phyloP scores from a whole-genome alignment of 2,113 vertebrate genomes.

The Camelus dromedarius region DNA sequence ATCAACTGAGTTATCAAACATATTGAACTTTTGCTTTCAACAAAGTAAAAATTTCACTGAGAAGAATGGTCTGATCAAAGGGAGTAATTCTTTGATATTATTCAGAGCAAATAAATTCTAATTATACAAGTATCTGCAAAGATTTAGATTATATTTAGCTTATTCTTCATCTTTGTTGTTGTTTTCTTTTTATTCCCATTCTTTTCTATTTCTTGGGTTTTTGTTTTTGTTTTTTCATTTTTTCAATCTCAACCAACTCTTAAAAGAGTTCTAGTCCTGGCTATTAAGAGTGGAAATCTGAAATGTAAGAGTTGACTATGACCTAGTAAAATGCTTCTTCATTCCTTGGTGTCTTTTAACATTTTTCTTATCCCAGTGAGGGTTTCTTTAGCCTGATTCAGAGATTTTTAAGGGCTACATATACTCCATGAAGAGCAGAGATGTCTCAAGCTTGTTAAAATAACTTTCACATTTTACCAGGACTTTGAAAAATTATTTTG shows the following conservation, averaged over 20 bases:
- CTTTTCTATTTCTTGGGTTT: not conserved
- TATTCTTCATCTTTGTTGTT: not conserved
- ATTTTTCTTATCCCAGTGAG: not conserved
- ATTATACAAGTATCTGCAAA: not conserved
- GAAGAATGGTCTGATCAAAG: not conserved
- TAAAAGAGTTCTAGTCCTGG: not conserved
- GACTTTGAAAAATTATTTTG: not conserved
- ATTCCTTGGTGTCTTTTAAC: not conserved
- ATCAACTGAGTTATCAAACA: not conserved
- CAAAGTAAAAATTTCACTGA: not conserved
- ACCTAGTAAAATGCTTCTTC: not conserved
- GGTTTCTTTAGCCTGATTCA: not conserved
- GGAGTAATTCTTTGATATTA: not conserved
- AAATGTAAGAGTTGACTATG: not conserved
- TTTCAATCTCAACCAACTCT: not conserved
- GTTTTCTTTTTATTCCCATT: accelerated
- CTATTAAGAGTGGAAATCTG: not conserved
- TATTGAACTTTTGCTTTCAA: not conserved
- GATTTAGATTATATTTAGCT: not conserved
- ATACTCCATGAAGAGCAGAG: not conserved
- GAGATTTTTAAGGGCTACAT: not conserved
- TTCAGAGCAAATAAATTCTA: not conserved
- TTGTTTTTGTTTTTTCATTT: too few relatives aligned
- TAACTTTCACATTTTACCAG: not conserved
- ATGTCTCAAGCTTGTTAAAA: not conserved